These are phyloP conservation scores for Melanchra persicariae DNA, from an alignment of 2,888 invertebrate genomes.

Conservation along the genomic window DNA sequence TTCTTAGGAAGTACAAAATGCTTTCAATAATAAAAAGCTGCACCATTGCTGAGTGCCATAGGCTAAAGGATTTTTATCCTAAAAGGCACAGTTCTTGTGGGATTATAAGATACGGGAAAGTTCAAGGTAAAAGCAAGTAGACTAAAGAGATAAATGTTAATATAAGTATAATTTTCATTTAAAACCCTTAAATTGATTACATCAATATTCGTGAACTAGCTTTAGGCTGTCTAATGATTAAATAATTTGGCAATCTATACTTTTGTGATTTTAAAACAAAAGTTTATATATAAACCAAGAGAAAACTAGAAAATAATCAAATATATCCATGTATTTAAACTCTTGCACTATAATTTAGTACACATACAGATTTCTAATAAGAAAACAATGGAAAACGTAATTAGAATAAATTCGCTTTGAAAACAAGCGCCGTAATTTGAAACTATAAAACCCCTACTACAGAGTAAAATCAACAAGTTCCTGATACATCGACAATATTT, in stretches of 20 bases:
- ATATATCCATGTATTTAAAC: constrained; percentile 11
- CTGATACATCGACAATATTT: no score
- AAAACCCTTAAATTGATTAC: no score
- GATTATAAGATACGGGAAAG: no score
- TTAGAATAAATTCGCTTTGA: constrained; percentile 52
- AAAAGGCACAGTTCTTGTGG: no score
- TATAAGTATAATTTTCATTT: no score
- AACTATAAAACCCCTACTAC: constrained; percentile 54
- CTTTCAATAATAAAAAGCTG: not conserved
- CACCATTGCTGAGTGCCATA: not conserved
- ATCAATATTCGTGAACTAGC: no score
- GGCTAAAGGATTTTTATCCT: not conserved
- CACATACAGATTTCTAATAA: constrained; percentile 48
- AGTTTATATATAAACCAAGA: not conserved
- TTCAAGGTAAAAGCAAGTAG: no score
- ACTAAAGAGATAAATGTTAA: no score
- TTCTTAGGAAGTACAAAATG: not conserved
- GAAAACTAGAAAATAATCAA: constrained; percentile 4
- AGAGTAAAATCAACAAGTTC: no score
- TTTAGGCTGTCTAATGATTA: not conserved
- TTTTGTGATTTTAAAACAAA: not conserved
- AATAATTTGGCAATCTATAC: not conserved
- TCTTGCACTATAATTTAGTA: constrained; percentile 1
- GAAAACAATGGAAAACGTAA: constrained; percentile 52
- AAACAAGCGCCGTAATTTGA: constrained; percentile 51